Conservation (phyloP, 2,888 invertebrate species). For the Drosophila heteroneura region DNA sequence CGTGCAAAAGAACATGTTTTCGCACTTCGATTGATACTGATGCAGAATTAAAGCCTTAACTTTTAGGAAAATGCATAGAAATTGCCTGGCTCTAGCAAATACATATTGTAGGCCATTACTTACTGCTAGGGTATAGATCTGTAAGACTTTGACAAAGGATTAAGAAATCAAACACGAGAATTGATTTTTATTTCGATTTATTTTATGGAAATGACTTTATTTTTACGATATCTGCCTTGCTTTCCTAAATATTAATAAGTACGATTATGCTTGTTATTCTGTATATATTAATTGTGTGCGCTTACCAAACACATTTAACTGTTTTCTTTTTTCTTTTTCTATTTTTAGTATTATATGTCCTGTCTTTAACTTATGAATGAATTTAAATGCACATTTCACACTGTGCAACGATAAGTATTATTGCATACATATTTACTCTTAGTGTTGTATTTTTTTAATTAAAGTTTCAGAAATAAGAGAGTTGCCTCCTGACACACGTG, state of each 20-base stretch:
- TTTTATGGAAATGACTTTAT: conserved; percentile 55
- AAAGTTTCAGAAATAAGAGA: conserved; percentile 13
- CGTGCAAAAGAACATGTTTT: background rate
- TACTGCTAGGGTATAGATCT: background rate
- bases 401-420: conserved; percentile 28
- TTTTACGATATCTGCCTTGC: conserved; percentile 46
- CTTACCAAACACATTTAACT: conserved; percentile 23
- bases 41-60: background rate
- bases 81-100: background rate
- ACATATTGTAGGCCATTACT: background rate
- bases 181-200: conserved; percentile 48
- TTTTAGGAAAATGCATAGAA: background rate
- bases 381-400: conserved; percentile 35
- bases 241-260: conserved; percentile 57
- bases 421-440: conserved; percentile 25
- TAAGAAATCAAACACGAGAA: background rate
- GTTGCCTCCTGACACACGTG: conserved; percentile 15
- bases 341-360: background rate
- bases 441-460: conserved; percentile 21
- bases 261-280: conserved; percentile 60
- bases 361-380: conserved; percentile 28
- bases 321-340: conserved; percentile 7
- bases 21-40: background rate
- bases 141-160: background rate
- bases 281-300: conserved; percentile 37